These are phyloP conservation scores for Seira ritae DNA, from an alignment of 2,888 invertebrate species.

Conservation along the genomic window DNA sequence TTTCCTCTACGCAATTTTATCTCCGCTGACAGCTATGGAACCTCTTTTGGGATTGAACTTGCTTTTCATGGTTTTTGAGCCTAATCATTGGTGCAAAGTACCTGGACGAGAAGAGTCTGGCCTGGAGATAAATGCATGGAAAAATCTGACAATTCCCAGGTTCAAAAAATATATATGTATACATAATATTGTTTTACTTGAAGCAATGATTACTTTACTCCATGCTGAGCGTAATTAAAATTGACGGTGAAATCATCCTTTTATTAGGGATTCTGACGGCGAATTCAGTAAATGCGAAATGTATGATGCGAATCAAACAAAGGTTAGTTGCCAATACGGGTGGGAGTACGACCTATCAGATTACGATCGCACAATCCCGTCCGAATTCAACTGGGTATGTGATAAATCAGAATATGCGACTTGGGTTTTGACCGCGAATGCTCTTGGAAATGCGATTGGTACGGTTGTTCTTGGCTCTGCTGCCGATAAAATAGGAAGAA, in stretches of 20 bases:
- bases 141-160: slow-evolving; percentile 78
- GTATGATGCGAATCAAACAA: slow-evolving; percentile 49
- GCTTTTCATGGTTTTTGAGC: slow-evolving; percentile 67
- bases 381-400: slow-evolving; percentile 80
- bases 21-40: slow-evolving; percentile 64
- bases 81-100: slow-evolving; percentile 79
- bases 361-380: slow-evolving; percentile 78
- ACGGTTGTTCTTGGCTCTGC: slow-evolving; percentile 64
- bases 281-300: slow-evolving; percentile 68
- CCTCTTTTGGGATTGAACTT: slow-evolving; percentile 59
- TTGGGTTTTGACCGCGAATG: slow-evolving; percentile 57
- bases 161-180: slow-evolving; percentile 70
- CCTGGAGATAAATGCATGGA: slow-evolving; percentile 76
- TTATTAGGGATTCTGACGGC: slow-evolving; percentile 60
- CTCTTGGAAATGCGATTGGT: slow-evolving; percentile 61
- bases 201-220: background rate
- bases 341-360: slow-evolving; percentile 79
- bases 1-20: slow-evolving; percentile 66
- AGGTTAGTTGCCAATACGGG: slow-evolving; percentile 76
- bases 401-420: slow-evolving; percentile 75
- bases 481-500: slow-evolving; percentile 77
- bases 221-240: too few relatives aligned
- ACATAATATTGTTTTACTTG: too few relatives aligned
- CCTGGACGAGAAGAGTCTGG: slow-evolving; percentile 76
- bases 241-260: too few relatives aligned